Base-by-base conservation (phyloP, 2,888 invertebrate species). In the Nesidiocoris tenuis region DNA sequence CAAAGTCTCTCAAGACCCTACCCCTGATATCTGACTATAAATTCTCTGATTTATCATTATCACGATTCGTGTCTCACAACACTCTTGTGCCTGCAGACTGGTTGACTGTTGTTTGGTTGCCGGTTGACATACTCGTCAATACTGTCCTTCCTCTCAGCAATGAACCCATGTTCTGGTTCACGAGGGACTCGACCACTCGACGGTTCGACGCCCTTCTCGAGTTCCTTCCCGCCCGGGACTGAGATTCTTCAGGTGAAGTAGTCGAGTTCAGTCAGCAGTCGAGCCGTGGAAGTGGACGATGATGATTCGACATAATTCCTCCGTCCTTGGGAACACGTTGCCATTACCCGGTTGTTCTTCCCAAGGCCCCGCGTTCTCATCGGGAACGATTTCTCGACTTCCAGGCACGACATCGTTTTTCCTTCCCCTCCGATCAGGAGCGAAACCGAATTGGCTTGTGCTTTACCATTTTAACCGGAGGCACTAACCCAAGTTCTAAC, bases 221-320 rank as follows among this genome's bases (percentile, higher is more conserved):
- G 39, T 39, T n/a, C n/a, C n/a, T n/a, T n/a, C n/a, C n/a, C n/a
- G n/a, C n/a, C n/a, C n/a, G n/a, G n/a, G n/a, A n/a, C n/a, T n/a
- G n/a, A n/a, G n/a, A n/a, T n/a, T n/a, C n/a, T n/a, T n/a, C n/a
- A n/a, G n/a, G n/a, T n/a, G n/a, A n/a, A n/a, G n/a, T n/a, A n/a
- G n/a, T n/a, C n/a, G n/a, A n/a, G n/a, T n/a, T 39, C 39, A 7
- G 39, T 39, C 39, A 39, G 39, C 12, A 39, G 39, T 39, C 39
- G 39, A 39, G 63, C 24, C 19, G 57, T 57, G 22, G 61, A 19
- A 57, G 59, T 61, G 25, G 70, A 25, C n/a, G 67, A 22, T 22
- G 72, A 72, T 72, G 72, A 72, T 72, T 72, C 72, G 72, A 72
- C 72, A 61, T 72, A 61, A 72, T 72, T 72, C 63, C 72, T 59